phyloP scores from a whole-genome alignment of 2,797 vertebrate species.

The Hipposideros larvatus region DNA sequence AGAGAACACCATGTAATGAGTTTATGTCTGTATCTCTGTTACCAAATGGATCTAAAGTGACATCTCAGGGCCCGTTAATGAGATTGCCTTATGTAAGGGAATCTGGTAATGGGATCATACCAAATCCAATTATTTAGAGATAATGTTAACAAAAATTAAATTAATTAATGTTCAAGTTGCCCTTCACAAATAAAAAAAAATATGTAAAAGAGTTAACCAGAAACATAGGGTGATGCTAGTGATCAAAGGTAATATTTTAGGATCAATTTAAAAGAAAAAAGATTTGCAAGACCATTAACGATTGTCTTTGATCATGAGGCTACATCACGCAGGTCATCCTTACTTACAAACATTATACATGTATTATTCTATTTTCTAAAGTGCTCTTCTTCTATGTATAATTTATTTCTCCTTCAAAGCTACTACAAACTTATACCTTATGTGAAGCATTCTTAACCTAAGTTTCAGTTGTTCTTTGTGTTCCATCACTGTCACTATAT shows the following conservation, averaged over 20 bases:
- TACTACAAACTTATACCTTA: not conserved
- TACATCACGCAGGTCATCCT: not conserved
- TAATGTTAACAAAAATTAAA: slow-evolving; percentile 85
- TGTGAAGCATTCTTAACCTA: not conserved
- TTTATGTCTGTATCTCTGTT: slow-evolving; percentile 73
- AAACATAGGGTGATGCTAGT: not conserved
- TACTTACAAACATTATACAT: not conserved
- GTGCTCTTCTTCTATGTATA: not conserved
- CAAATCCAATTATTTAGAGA: slow-evolving; percentile 84
- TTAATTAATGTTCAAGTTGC: slow-evolving; percentile 82
- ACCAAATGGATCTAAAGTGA: slow-evolving; percentile 85
- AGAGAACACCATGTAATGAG: slow-evolving; percentile 79
- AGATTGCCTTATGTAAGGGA: slow-evolving; percentile 85
- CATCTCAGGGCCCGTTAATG: slow-evolving; percentile 83
- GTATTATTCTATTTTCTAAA: not conserved
- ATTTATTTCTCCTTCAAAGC: slow-evolving; percentile 21
- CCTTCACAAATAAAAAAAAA: slow-evolving; percentile 71
- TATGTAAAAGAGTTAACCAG: slow-evolving; percentile 58
- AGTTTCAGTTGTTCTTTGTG: not conserved
- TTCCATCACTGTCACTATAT: not conserved
- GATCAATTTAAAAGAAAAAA: slow-evolving; percentile 61
- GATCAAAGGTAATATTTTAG: slow-evolving; percentile 54
- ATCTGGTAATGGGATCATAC: slow-evolving; percentile 83
- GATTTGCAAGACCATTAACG: slow-evolving; percentile 5
- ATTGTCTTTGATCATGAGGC: not conserved